Conservation (phyloP, 2,888 invertebrate species). For the Neoitamus cyanurus region DNA sequence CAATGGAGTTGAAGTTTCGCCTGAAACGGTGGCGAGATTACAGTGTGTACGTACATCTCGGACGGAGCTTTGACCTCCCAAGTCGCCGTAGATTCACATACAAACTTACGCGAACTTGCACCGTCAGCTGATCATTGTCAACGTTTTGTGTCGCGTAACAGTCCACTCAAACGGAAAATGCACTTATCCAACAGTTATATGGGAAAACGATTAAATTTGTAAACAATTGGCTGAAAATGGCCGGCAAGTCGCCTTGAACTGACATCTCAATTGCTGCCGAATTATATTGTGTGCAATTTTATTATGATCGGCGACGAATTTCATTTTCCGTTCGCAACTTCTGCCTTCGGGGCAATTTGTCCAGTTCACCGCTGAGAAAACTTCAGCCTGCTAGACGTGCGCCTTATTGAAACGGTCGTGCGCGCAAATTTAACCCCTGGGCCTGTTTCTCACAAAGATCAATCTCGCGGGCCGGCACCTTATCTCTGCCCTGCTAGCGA, state of each 20-base stretch:
- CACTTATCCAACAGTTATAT: neutral
- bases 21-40: neutral
- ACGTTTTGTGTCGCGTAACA: neutral
- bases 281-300: conserved; percentile 33
- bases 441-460: conserved; percentile 51
- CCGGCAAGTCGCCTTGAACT: neutral
- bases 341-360: conserved; percentile 12
- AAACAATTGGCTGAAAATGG: neutral
- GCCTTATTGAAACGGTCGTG: conserved; percentile 43
- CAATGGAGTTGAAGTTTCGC: neutral
- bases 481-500: conserved; percentile 49
- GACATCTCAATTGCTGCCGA: conserved; percentile 30
- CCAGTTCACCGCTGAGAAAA: conserved; percentile 13
- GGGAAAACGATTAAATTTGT: neutral
- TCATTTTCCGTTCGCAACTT: conserved; percentile 14
- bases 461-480: conserved; percentile 47
- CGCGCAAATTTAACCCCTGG: conserved; percentile 25
- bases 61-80: conserved; percentile 5
- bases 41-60: neutral
- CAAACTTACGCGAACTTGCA: neutral
- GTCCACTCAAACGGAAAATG: neutral
- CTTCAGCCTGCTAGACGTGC: conserved; percentile 11
- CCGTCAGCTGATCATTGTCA: neutral
- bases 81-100: neutral
- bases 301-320: conserved; percentile 10